Base-by-base conservation (phyloP, 2,113 vertebrate species). In the Abramis brama region DNA sequence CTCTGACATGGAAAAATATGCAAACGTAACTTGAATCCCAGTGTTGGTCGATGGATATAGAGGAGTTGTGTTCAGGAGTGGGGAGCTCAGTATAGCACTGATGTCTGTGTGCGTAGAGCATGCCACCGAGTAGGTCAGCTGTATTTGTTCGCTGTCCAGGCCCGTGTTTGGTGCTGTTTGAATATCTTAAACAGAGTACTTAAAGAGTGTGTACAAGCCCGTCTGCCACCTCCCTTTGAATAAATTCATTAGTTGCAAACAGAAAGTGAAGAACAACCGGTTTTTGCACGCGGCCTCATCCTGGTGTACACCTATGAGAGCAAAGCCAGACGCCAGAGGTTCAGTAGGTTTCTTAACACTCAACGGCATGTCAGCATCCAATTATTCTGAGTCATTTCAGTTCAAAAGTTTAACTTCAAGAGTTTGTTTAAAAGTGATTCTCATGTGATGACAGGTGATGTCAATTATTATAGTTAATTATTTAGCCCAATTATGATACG, bases 161-260 rank as follows among this genome's bases (percentile, higher is more conserved):
- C 77, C 64, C 3, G 47, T 23, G 83, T 33, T 36, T 47, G 36
- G 33, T 43, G 57, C 60, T 45, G 75, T 83, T 83, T 85, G 64
- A 59, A 47, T 45, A 66, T 36, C 62, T 82, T 19, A 66, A 74
- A 85, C 59, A 30, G 21, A 70, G 57, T 57, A n/a, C 62, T 73
- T 57, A 10, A 71, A 71, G 71, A 73, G 55, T 62, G 23, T 66
- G 60, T 17, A 36, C 52, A 55, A 55, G 76, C 71, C 25, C 15
- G 21, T 76, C 33, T 0, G 8, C n/a, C 81, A 76, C 83, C 82
- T 87, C 77, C 82, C 70, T 66, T 62, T 85, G 57, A 82, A 89
- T 73, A 78, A 85, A 82, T 79, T 25, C 21, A 82, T 85, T 30
- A 60, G 13, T 19, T 47, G 60, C 79, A 36, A 82, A 30, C 50